Percentiles rank a stretch among this genome's conserved stretches.
Evolutionary conservation across 2,888 invertebrate genomes (phyloP).

Genomic region (Tanypteryx hageni): DNA sequence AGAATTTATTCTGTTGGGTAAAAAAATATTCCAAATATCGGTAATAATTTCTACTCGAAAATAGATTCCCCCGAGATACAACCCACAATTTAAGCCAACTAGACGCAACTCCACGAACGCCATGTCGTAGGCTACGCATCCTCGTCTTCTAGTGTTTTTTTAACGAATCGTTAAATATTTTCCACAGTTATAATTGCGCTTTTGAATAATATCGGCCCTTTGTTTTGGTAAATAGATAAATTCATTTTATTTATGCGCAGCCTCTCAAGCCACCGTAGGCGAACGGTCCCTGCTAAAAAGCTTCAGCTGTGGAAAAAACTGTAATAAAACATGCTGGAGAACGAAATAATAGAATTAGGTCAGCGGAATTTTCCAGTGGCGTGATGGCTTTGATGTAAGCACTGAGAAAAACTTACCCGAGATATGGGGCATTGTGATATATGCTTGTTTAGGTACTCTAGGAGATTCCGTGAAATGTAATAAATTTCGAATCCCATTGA

Average conservation of each 20-base stretch:
- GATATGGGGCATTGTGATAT: slow-evolving; percentile 63
- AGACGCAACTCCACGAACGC: neutral
- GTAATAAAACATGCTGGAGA: slow-evolving; percentile 57
- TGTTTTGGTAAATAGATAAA: slow-evolving; percentile 31
- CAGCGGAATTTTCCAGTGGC: slow-evolving; percentile 62
- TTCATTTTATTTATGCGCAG: slow-evolving; percentile 46
- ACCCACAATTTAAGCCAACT: too few species aligned
- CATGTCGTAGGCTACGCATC: neutral
- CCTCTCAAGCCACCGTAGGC: slow-evolving; percentile 1
- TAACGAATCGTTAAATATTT: neutral
- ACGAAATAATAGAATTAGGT: slow-evolving; percentile 62
- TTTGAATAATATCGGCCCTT: neutral
- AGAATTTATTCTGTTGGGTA: too few species aligned
- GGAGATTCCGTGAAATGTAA: slow-evolving; percentile 60
- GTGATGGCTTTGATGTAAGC: slow-evolving; percentile 64
- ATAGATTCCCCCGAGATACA: too few species aligned
- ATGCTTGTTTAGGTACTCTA: slow-evolving; percentile 60
- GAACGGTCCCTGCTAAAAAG: slow-evolving; percentile 34
- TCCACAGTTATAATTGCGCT: slow-evolving; percentile 19
- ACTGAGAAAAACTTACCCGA: slow-evolving; percentile 57
- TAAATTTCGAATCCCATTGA: slow-evolving; percentile 59
- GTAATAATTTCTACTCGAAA: too few species aligned
- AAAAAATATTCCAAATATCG: too few species aligned
- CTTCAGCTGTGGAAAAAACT: slow-evolving; percentile 7
- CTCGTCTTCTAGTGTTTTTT: neutral